A percentile compares a stretch with the other conserved stretches of the same genome.
These are phyloP conservation scores for Diaprepes abbreviatus DNA, from an alignment of 2,888 invertebrate genomes.

Conservation along the genomic window DNA sequence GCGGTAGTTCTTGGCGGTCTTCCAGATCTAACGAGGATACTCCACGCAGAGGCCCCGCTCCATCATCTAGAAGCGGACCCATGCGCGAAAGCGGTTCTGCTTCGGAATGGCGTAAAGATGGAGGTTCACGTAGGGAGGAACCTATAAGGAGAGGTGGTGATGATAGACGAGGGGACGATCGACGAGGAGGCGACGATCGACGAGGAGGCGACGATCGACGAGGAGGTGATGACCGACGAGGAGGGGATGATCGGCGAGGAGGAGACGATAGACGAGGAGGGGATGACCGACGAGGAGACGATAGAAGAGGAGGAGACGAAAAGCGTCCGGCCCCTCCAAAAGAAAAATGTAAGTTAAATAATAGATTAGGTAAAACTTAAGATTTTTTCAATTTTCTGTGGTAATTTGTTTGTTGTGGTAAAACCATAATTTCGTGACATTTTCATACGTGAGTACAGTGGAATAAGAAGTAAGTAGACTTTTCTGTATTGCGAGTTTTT, in stretches of 20 bases:
- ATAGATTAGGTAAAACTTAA: too few species aligned
- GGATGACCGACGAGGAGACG: conserved; percentile 27
- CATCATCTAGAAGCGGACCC: conserved; percentile 32
- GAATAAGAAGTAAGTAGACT: too few species aligned
- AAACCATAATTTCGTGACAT: too few species aligned
- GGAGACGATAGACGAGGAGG: conserved; percentile 51
- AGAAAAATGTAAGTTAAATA: conserved; percentile 62
- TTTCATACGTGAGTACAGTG: too few species aligned
- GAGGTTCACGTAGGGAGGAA: conserved; percentile 52
- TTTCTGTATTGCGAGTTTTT: too few species aligned
- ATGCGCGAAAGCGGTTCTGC: conserved; percentile 49
- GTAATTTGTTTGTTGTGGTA: too few species aligned
- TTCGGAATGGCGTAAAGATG: conserved; percentile 42
- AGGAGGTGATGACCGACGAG: conserved; percentile 46
- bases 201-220: conserved; percentile 12
- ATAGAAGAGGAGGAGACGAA: conserved; percentile 37
- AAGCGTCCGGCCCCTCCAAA: conserved; percentile 54
- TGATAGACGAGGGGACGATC: conserved; percentile 49
- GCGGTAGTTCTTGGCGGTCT: conserved; percentile 47
- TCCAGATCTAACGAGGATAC: conserved; percentile 21
- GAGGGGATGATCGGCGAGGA: conserved; percentile 48
- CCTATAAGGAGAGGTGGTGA: conserved; percentile 50
- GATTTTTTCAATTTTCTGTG: too few species aligned
- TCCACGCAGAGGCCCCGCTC: conserved; percentile 44
- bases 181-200: conserved; percentile 42